Percentiles rank a stretch among this genome's conserved stretches.
Conservation (phyloP, 2,888 invertebrate genomes). For the Aphelenchoides bicaudatus region DNA sequence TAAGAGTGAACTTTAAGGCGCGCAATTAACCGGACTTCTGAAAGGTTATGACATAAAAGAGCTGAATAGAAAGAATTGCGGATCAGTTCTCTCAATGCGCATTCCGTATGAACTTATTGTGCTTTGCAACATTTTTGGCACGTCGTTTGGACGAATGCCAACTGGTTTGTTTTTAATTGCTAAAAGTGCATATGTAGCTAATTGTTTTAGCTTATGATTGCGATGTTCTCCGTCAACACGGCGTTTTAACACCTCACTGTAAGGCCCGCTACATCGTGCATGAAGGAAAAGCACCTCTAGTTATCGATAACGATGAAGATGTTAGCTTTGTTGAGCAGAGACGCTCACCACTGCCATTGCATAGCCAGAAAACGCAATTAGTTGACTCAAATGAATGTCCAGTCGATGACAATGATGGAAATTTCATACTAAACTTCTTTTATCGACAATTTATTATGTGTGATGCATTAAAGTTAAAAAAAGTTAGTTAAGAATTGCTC, state of each 20-base stretch:
- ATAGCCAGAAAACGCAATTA: too few species aligned
- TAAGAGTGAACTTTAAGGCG: too few species aligned
- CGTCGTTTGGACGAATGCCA: slow-evolving; percentile 1
- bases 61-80: too few species aligned
- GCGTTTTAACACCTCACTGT: slow-evolving; percentile 3
- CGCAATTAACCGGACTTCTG: too few species aligned
- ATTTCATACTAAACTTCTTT: not conserved
- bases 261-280: not conserved
- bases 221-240: slow-evolving; percentile 2
- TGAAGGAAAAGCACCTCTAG: not conserved
- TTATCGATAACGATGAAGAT: not conserved
- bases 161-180: not conserved
- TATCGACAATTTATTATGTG: not conserved
- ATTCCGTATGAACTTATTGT: too few species aligned
- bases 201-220: not conserved
- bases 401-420: not conserved
- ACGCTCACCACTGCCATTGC: slow-evolving; percentile 9
- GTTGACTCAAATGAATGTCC: not conserved
- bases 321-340: not conserved
- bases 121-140: not conserved
- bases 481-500: too few species aligned
- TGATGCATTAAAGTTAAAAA: not conserved
- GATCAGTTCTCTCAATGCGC: too few species aligned
- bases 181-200: not conserved
- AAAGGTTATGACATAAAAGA: too few species aligned